These are phyloP conservation scores for Halichoerus grypus DNA, from an alignment of 2,113 vertebrate species.

Conservation along the genomic window DNA sequence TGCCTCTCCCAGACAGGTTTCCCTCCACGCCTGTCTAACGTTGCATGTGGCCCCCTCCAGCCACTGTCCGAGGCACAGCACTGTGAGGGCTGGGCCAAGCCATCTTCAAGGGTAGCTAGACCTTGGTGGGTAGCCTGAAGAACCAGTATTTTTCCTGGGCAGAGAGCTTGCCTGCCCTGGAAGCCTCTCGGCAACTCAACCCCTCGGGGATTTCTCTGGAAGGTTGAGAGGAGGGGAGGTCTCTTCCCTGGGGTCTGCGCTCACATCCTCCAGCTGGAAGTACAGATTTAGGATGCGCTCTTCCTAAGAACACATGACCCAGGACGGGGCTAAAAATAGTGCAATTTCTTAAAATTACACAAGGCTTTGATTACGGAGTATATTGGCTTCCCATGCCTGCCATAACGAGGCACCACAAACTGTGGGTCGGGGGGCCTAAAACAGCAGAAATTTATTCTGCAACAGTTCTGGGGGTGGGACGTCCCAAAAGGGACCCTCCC, in stretches of 20 bases:
- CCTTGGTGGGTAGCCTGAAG: fast-evolving
- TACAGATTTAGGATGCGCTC: background rate
- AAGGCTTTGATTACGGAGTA: background rate
- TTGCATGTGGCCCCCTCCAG: background rate
- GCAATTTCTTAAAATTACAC: too few species aligned
- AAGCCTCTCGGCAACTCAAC: background rate
- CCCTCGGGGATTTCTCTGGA: background rate
- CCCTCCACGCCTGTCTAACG: background rate
- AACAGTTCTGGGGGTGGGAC: background rate
- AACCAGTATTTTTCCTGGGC: background rate
- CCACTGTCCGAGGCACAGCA: background rate
- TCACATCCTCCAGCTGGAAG: background rate
- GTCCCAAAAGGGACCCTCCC: too few species aligned
- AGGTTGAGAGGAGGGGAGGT: background rate
- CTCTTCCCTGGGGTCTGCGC: background rate
- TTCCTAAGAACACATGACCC: background rate
- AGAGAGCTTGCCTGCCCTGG: fast-evolving
- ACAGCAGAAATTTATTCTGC: too few species aligned
- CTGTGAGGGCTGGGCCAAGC: fast-evolving
- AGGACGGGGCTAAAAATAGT: background rate
- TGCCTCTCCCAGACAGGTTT: background rate
- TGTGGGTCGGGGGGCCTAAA: background rate
- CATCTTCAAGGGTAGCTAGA: background rate
- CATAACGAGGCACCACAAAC: fast-evolving
- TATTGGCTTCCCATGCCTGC: background rate